These are phyloP conservation scores for Crotophaga sulcirostris DNA, from an alignment of 2,113 vertebrate genomes.

Conservation along the genomic window DNA sequence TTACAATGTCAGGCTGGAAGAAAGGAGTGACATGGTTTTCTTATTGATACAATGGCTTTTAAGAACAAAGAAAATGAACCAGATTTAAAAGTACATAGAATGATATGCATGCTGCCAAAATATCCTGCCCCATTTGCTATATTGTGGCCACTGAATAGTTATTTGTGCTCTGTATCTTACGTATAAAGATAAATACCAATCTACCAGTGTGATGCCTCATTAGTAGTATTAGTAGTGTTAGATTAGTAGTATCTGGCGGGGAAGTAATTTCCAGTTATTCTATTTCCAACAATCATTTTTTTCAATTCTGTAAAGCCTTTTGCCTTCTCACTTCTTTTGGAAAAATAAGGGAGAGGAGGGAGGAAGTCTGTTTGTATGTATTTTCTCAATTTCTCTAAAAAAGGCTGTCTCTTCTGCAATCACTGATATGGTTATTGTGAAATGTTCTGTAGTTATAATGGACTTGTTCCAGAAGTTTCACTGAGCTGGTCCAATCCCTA, in stretches of 20 bases:
- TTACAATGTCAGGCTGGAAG: neutral
- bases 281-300: neutral
- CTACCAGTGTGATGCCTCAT: neutral
- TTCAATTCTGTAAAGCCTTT: neutral
- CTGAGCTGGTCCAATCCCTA: constrained; percentile 38
- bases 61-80: neutral
- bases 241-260: neutral
- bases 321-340: neutral
- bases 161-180: neutral
- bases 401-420: neutral
- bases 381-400: neutral
- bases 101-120: neutral
- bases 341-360: neutral
- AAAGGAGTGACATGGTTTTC: neutral
- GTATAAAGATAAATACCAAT: neutral
- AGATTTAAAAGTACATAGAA: neutral
- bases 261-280: neutral
- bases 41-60: neutral
- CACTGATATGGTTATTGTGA: neutral
- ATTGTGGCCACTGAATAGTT: neutral
- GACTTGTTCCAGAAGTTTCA: constrained; percentile 59
- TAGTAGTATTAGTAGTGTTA: neutral
- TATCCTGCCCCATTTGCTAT: neutral
- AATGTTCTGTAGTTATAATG: constrained; percentile 31
- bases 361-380: neutral